Conservation (phyloP, 2,888 invertebrate genomes). For the Oxytorus armatus region DNA sequence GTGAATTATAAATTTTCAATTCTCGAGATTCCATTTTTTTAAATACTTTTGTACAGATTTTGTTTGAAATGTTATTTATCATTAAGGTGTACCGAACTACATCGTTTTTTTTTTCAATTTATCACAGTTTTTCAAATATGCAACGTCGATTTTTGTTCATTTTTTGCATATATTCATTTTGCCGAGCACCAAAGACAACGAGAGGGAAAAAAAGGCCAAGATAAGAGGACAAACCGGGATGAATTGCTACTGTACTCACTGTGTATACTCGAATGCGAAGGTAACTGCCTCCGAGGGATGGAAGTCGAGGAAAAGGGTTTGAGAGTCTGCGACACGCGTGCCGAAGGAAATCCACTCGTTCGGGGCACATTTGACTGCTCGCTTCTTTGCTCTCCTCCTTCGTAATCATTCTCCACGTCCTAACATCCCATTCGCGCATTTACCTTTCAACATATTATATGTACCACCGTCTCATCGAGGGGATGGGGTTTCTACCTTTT, state of each 20-base stretch:
- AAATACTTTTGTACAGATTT: too few relatives aligned
- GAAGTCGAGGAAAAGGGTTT: constrained; percentile 48
- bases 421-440: constrained; percentile 41
- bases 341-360: constrained; percentile 59
- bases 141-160: too few relatives aligned
- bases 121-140: too few relatives aligned
- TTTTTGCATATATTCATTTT: background rate
- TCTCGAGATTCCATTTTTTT: too few relatives aligned
- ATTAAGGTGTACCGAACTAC: too few relatives aligned
- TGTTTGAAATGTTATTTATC: too few relatives aligned
- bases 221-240: constrained; percentile 53
- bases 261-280: constrained; percentile 20
- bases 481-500: constrained; percentile 63
- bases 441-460: constrained; percentile 47
- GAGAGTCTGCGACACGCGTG: constrained; percentile 60
- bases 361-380: constrained; percentile 68
- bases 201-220: constrained; percentile 60
- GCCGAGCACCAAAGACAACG: constrained; percentile 48
- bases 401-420: constrained; percentile 27
- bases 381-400: constrained; percentile 54
- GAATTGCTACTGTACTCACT: constrained; percentile 50
- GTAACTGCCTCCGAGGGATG: constrained; percentile 40
- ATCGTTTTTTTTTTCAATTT: too few relatives aligned
- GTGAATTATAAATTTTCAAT: too few relatives aligned
- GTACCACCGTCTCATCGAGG: constrained; percentile 3